Conservation (phyloP, 2,113 vertebrate genomes). For the Istiophorus platypterus region DNA sequence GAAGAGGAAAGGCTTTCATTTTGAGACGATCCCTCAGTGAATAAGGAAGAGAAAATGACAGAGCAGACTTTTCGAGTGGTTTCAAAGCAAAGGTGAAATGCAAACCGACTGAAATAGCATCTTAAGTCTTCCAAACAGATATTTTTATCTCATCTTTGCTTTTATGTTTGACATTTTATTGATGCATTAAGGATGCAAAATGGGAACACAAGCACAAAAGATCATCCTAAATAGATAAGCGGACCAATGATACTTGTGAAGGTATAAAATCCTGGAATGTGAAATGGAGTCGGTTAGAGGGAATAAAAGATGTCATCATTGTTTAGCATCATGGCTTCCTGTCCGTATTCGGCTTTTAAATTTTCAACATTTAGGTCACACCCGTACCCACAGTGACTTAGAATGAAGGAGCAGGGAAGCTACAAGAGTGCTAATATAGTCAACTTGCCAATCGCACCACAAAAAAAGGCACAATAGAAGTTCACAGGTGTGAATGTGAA, state of each 20-base stretch:
- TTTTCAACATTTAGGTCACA: conserved; percentile 1
- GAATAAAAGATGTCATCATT: conserved; percentile 23
- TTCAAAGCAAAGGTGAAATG: conserved; percentile 63
- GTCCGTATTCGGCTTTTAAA: neutral
- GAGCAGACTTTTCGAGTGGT: conserved; percentile 46
- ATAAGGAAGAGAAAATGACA: conserved; percentile 45
- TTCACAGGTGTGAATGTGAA: conserved; percentile 29
- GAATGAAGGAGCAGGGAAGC: conserved; percentile 6
- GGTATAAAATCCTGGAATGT: conserved; percentile 16
- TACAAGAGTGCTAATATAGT: neutral
- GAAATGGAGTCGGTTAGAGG: conserved; percentile 14
- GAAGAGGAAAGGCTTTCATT: conserved; percentile 12
- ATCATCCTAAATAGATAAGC: conserved; percentile 22
- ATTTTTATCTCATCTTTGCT: conserved; percentile 65
- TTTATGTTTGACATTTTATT: conserved; percentile 68
- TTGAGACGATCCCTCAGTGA: conserved; percentile 31
- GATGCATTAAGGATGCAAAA: conserved; percentile 57
- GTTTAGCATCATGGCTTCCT: conserved; percentile 23
- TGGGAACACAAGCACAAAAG: conserved; percentile 31
- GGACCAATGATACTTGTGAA: conserved; percentile 14
- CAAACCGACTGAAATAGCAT: conserved; percentile 66
- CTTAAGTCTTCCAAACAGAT: conserved; percentile 51
- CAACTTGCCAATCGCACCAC: neutral
- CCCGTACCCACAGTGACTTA: conserved; percentile 11
- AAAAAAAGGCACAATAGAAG: conserved; percentile 12